These are phyloP conservation scores for Menidia menidia DNA, from an alignment of 2,797 vertebrate species.

Conservation along the genomic window DNA sequence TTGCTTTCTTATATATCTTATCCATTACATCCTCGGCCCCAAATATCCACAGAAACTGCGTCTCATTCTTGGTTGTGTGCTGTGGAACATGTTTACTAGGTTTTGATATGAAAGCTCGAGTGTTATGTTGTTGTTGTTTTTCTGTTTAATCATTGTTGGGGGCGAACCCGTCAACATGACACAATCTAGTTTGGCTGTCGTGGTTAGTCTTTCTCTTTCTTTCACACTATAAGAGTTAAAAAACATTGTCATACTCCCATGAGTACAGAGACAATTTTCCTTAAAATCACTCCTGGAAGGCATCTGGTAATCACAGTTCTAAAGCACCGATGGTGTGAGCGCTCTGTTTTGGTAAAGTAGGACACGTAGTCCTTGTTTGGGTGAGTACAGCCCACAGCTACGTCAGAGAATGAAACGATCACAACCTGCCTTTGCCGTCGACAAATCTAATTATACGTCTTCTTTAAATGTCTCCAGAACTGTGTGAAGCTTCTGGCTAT, in stretches of 20 bases:
- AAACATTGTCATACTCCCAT: slow-evolving; percentile 3
- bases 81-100: too few species aligned
- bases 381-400: slow-evolving; percentile 44
- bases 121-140: neutral
- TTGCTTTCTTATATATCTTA: neutral
- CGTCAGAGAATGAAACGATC: slow-evolving; percentile 50
- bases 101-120: too few species aligned
- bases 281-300: slow-evolving; percentile 34
- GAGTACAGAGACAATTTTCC: slow-evolving; percentile 15
- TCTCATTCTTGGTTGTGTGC: neutral
- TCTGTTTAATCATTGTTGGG: neutral
- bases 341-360: slow-evolving; percentile 54
- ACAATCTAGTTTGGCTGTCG: neutral
- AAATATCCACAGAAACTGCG: neutral
- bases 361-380: slow-evolving; percentile 48
- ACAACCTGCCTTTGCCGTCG: slow-evolving; percentile 52
- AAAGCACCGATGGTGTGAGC: slow-evolving; percentile 40
- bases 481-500: neutral
- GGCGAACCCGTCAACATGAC: neutral
- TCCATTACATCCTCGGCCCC: neutral
- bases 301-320: slow-evolving; percentile 41
- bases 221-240: neutral
- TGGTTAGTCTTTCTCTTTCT: slow-evolving; percentile 1
- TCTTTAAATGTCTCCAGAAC: slow-evolving; percentile 54
- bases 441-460: slow-evolving; percentile 64